A percentile compares a stretch with the other conserved stretches of the same genome.
These are phyloP conservation scores for Drosophila siamana DNA, from an alignment of 2,888 invertebrate species.

Conservation along the genomic window DNA sequence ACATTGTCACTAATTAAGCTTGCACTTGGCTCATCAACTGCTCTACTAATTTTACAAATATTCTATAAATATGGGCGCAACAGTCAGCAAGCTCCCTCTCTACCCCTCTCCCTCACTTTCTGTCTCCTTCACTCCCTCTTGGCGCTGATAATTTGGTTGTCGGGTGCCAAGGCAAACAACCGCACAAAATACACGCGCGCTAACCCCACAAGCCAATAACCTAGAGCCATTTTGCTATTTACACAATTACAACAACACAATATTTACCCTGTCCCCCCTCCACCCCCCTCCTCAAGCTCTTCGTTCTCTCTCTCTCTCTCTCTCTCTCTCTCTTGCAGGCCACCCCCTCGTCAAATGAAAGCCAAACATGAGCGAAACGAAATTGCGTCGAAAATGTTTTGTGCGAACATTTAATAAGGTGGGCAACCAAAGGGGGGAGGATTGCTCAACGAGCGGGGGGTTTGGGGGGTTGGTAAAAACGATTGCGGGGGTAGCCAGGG, in stretches of 20 bases:
- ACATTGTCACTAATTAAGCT: constrained; percentile 41
- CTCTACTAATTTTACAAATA: constrained; percentile 57
- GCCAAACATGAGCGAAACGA: constrained; percentile 39
- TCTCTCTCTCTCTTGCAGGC: background rate
- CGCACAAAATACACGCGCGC: constrained; percentile 51
- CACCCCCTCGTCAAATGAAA: constrained; percentile 17
- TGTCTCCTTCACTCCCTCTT: too few relatives aligned
- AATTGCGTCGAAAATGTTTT: constrained; percentile 73
- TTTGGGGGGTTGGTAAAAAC: background rate
- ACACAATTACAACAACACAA: constrained; percentile 71
- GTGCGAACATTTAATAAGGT: constrained; percentile 32
- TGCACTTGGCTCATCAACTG: constrained; percentile 12
- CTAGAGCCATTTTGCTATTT: constrained; percentile 68
- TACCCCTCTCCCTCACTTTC: background rate
- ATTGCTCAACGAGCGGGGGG: background rate
- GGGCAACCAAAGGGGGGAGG: background rate
- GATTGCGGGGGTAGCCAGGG: background rate
- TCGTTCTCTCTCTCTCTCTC: too few relatives aligned
- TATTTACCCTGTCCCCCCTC: constrained; percentile 37
- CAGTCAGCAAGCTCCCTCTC: constrained; percentile 2
- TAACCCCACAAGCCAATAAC: constrained; percentile 68
- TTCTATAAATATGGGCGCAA: constrained; percentile 50
- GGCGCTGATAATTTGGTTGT: background rate
- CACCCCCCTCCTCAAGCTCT: background rate
- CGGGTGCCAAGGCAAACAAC: constrained; percentile 55